phyloP scores from a whole-genome alignment of 2,113 vertebrate species.

The Naja naja region DNA sequence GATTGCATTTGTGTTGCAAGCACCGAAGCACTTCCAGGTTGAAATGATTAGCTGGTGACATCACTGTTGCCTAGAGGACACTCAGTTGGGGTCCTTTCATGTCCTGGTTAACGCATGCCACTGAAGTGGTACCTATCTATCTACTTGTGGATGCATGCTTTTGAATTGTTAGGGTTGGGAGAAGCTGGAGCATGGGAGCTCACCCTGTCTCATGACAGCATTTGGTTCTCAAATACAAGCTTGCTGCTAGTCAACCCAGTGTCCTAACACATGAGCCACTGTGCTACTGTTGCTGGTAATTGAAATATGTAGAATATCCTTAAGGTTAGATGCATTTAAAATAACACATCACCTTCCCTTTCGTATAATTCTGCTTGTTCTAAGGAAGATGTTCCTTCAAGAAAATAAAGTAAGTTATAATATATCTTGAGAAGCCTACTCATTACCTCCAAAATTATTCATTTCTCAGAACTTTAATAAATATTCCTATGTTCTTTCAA shows the following conservation, averaged over 20 bases:
- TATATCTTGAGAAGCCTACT: background rate
- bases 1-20: background rate
- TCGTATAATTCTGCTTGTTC: slow-evolving; percentile 15
- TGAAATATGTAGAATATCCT: background rate
- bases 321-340: background rate
- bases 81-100: background rate
- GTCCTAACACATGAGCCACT: background rate
- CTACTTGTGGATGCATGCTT: background rate
- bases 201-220: background rate
- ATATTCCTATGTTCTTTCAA: background rate
- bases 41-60: background rate
- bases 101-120: background rate
- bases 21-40: background rate
- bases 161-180: background rate
- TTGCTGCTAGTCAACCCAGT: background rate
- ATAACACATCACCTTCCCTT: background rate
- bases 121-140: background rate
- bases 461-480: background rate
- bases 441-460: background rate
- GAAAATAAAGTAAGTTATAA: slow-evolving; percentile 11
- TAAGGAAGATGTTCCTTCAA: background rate
- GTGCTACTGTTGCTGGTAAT: background rate
- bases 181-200: background rate
- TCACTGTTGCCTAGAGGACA: background rate
- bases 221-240: background rate